Evolutionary conservation across 2,888 invertebrate genomes (phyloP).

Genomic region (Thysanoteuthis rhombus): DNA sequence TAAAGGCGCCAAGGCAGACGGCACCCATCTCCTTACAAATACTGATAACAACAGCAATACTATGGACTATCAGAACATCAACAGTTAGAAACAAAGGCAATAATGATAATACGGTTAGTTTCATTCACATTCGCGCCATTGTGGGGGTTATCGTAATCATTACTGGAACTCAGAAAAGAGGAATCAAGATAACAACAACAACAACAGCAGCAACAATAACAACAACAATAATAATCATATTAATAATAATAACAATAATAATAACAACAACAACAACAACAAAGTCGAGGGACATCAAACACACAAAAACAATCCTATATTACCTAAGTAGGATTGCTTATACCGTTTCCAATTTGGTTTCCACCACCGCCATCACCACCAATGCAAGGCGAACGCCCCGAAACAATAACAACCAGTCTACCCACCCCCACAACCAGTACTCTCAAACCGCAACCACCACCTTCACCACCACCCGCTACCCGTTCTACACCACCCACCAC

Average conservation of each 20-base stretch:
- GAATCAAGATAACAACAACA: background rate
- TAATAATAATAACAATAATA: background rate
- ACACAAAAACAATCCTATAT: background rate
- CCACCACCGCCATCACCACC: background rate
- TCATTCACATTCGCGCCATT: background rate
- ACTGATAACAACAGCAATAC: slow-evolving; percentile 15
- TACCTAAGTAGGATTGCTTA: background rate
- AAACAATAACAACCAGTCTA: slow-evolving; percentile 12
- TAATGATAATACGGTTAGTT: background rate
- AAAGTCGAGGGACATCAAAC: background rate
- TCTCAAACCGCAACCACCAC: background rate
- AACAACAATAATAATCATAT: too few relatives aligned
- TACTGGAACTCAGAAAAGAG: background rate
- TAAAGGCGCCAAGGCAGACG: slow-evolving; percentile 28
- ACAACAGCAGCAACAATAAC: background rate
- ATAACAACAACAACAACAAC: background rate
- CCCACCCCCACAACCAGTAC: background rate
- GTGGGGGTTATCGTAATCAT: background rate
- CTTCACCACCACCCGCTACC: background rate
- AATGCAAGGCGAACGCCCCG: background rate
- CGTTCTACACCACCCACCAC: background rate
- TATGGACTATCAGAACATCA: background rate
- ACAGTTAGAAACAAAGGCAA: background rate
- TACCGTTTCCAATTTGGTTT: background rate
- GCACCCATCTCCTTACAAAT: background rate